Conservation (phyloP, 2,113 vertebrate genomes). For the Turnix velox region DNA sequence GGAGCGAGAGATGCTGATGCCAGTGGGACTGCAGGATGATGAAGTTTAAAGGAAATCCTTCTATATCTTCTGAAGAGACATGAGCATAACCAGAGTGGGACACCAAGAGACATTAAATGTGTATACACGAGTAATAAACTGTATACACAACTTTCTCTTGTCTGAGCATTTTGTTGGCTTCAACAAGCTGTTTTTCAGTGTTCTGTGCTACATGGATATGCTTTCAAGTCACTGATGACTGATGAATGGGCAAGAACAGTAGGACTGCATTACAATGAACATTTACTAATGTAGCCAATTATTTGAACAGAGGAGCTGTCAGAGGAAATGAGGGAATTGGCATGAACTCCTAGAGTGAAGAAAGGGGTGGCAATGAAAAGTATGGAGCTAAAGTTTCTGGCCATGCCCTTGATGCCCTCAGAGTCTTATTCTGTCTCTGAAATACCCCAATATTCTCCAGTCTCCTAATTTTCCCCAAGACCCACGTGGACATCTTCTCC, state of each 20-base stretch:
- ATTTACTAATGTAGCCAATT: background rate
- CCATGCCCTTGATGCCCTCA: background rate
- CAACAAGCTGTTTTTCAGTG: background rate
- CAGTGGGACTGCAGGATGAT: background rate
- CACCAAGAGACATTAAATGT: background rate
- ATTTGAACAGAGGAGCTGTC: background rate
- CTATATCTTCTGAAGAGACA: background rate
- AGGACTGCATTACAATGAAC: background rate
- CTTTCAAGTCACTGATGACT: background rate
- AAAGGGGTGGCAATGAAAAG: background rate
- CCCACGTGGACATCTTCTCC: background rate
- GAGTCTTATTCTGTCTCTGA: background rate
- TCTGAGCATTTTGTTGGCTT: slow-evolving; percentile 1
- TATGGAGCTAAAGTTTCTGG: accelerated
- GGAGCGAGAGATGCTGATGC: background rate
- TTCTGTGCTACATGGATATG: background rate
- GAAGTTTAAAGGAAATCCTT: background rate
- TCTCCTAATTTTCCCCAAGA: background rate
- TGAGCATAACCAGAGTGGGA: background rate
- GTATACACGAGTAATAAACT: slow-evolving; percentile 18
- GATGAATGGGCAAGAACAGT: background rate
- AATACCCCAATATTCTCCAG: too few species aligned
- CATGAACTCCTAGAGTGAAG: background rate
- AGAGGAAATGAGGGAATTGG: background rate
- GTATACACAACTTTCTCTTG: background rate